These are phyloP conservation scores for Andrena marginata DNA, from an alignment of 2,888 invertebrate species.

Conservation along the genomic window DNA sequence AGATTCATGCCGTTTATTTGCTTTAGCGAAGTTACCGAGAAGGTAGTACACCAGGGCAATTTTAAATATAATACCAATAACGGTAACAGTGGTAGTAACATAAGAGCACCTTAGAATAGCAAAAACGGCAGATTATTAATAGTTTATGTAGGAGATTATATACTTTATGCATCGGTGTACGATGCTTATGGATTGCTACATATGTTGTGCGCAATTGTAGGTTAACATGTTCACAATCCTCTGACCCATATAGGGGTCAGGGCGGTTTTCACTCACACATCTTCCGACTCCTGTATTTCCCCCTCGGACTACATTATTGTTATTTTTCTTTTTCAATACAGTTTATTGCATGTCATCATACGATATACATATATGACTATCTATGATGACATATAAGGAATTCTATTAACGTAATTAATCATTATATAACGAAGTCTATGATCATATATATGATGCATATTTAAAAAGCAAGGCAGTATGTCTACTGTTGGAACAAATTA, in stretches of 20 bases:
- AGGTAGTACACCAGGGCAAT: background rate
- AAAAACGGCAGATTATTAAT: background rate
- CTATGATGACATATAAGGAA: slow-evolving; percentile 1
- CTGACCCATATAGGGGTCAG: slow-evolving; percentile 11
- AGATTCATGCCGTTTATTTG: slow-evolving; percentile 31
- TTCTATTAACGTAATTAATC: background rate
- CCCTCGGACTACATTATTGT: background rate
- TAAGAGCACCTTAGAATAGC: background rate
- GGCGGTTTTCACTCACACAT: background rate
- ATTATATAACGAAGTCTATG: background rate
- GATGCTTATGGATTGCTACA: background rate
- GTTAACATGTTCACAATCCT: background rate
- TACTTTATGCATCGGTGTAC: background rate
- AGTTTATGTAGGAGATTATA: slow-evolving; percentile 3
- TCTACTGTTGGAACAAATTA: too few species aligned
- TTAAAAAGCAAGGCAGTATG: too few species aligned
- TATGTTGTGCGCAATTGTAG: background rate
- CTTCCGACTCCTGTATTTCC: background rate
- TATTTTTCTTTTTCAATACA: background rate
- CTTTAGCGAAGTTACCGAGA: slow-evolving; percentile 5
- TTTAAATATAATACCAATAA: slow-evolving; percentile 8
- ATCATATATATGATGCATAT: background rate
- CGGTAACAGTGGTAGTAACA: background rate
- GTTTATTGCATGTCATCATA: background rate
- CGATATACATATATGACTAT: background rate